These are phyloP conservation scores for Empis stercorea DNA, from an alignment of 2,888 invertebrate genomes.

Conservation along the genomic window DNA sequence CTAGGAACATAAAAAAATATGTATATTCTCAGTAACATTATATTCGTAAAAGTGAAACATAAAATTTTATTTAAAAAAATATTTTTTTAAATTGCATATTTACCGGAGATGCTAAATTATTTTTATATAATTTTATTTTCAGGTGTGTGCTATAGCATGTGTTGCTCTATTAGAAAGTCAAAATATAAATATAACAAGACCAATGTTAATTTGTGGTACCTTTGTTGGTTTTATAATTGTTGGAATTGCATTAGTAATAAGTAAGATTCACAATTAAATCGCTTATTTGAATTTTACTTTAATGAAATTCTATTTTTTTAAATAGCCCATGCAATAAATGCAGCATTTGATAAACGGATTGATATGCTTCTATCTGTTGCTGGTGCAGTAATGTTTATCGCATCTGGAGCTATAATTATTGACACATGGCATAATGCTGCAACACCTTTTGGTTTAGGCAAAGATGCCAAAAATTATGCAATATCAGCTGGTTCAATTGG, in stretches of 20 bases:
- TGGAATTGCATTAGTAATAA: constrained; percentile 21
- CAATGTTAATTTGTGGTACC: constrained; percentile 27
- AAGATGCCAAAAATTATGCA: constrained; percentile 18
- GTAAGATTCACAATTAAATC: constrained; percentile 16
- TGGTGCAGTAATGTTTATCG: constrained; percentile 21
- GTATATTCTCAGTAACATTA: too few relatives aligned
- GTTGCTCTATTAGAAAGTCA: constrained; percentile 23
- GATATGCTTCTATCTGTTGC: constrained; percentile 22
- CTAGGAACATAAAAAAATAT: too few relatives aligned
- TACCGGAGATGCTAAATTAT: background rate
- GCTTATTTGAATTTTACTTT: background rate
- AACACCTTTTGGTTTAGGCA: background rate
- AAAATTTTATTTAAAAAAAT: too few relatives aligned
- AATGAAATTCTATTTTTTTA: background rate
- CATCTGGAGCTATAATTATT: constrained; percentile 22
- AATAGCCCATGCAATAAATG: constrained; percentile 21
- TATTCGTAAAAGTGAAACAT: too few relatives aligned
- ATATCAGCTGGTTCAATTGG: constrained; percentile 21
- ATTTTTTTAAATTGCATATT: too few relatives aligned
- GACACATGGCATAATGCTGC: constrained; percentile 20
- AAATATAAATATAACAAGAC: constrained; percentile 21
- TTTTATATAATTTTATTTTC: constrained; percentile 7
- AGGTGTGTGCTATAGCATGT: constrained; percentile 22
- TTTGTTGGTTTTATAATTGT: constrained; percentile 25
- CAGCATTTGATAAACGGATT: constrained; percentile 23